These are phyloP conservation scores for Aleiodes leptofemur DNA, from an alignment of 2,888 invertebrate species.

Conservation along the genomic window DNA sequence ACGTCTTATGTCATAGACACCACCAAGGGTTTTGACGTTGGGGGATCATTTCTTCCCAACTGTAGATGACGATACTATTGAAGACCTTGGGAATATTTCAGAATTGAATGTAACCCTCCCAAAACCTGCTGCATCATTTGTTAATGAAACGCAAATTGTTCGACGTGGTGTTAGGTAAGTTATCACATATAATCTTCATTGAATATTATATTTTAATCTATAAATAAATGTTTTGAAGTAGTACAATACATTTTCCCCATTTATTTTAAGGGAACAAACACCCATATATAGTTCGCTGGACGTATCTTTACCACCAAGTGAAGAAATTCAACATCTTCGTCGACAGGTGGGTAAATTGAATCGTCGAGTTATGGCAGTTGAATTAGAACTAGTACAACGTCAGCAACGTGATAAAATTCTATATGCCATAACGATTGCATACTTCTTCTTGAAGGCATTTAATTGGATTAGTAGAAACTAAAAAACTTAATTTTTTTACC, in stretches of 20 bases:
- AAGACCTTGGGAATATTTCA: conserved; percentile 56
- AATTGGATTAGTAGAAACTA: conserved; percentile 85
- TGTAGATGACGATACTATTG: conserved; percentile 76
- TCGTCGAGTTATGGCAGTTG: conserved; percentile 90
- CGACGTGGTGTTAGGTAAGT: conserved; percentile 66
- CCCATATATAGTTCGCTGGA: conserved; percentile 76
- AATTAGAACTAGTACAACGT: conserved; percentile 89
- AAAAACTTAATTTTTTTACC: neutral
- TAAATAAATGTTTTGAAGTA: too few species aligned
- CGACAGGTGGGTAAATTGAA: conserved; percentile 92
- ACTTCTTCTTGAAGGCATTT: conserved; percentile 90
- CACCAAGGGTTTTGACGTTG: conserved; percentile 91
- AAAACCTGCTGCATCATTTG: conserved; percentile 58
- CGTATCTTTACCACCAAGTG: conserved; percentile 77
- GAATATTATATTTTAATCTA: too few species aligned
- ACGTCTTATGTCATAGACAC: conserved; percentile 79
- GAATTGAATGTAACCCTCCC: conserved; percentile 57
- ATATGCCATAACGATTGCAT: conserved; percentile 89
- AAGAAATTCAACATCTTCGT: conserved; percentile 89
- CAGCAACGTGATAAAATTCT: conserved; percentile 91
- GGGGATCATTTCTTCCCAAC: conserved; percentile 90
- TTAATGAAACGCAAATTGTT: conserved; percentile 65
- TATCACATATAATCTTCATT: neutral
- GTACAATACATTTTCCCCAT: conserved; percentile 4
- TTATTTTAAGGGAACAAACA: conserved; percentile 80